Evolutionary conservation across 2,888 invertebrate species (phyloP), one percentile per base, ranked within the genome.

Genomic region (Perizoma flavofasciatum): DNA sequence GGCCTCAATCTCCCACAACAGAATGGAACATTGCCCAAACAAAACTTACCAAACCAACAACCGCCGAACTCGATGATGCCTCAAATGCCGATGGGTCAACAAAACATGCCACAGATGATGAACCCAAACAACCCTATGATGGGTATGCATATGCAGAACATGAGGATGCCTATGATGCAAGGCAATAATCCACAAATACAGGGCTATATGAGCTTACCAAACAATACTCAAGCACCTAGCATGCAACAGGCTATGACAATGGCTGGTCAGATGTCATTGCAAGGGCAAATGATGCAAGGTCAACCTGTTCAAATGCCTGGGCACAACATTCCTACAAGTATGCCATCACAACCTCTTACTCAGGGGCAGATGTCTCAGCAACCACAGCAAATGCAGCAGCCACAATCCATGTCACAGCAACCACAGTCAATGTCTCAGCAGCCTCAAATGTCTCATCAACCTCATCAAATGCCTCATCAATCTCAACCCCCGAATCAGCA

Each of bases 141-240:
- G 61, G 81, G 81, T 22, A 79, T 90, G 82, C 89, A 88, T 74
- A 84, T 90, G 83, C 86, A 82, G 53, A 88, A 86, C 62, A 86
- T 91, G 85, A 81, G 91, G 73, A 85, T 89, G 85, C 82, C 89
- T 5, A 67, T 83, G 49, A 83, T 86, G 78, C 88, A 81, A 66
- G 83, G 81, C 9, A 83, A 78, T 58, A 83, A 78, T 57, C 83
- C 80, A 55, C 86, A 85, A 73, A 73, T 82, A 4, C 79, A 83
- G 7, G 82, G 79, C n/a, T 90, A 84, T 60, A 74, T 85, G 66
- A 83, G 75, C 67, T 74, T 85, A 67, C 81, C 78, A 48, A 88
- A 79, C 68, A 88, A 80, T 41, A 66, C 79, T 48, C 86, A 85
- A 65, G 72, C 73, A 48, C 77, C 77, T 34, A 81, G 77, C 63